These are phyloP conservation scores for Leistus spinibarbis DNA, from an alignment of 2,888 invertebrate species.

Conservation along the genomic window DNA sequence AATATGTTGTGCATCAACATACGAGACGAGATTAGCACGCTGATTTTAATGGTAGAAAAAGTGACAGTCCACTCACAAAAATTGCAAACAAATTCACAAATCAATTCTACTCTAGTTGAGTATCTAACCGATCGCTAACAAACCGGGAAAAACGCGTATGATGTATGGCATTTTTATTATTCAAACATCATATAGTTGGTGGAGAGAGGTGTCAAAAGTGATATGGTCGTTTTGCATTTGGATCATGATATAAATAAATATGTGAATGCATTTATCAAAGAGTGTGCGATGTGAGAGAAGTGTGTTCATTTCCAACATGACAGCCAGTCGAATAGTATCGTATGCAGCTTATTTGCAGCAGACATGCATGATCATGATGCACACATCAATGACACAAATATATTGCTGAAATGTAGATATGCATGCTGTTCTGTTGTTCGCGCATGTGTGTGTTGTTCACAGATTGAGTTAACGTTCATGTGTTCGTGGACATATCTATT, in stretches of 20 bases:
- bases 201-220: not conserved
- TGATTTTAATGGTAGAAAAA: not conserved
- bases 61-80: not conserved
- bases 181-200: not conserved
- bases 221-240: not conserved
- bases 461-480: not conserved
- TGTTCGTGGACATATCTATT: not conserved
- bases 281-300: not conserved
- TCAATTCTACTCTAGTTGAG: not conserved
- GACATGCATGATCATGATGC: not conserved
- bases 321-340: not conserved
- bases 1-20: not conserved
- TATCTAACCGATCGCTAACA: not conserved
- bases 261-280: not conserved
- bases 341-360: not conserved
- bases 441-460: not conserved
- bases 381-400: not conserved
- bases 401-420: slow-evolving; percentile 1
- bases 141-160: not conserved
- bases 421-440: not conserved
- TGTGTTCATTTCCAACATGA: not conserved
- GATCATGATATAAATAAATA: slow-evolving; percentile 3
- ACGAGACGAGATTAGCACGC: not conserved
- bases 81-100: not conserved
- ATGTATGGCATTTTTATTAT: not conserved